Percentiles rank a stretch among this genome's conserved stretches.
These are phyloP conservation scores for Gallinago paraguaiae DNA, from an alignment of 2,113 vertebrate species.

Conservation along the genomic window DNA sequence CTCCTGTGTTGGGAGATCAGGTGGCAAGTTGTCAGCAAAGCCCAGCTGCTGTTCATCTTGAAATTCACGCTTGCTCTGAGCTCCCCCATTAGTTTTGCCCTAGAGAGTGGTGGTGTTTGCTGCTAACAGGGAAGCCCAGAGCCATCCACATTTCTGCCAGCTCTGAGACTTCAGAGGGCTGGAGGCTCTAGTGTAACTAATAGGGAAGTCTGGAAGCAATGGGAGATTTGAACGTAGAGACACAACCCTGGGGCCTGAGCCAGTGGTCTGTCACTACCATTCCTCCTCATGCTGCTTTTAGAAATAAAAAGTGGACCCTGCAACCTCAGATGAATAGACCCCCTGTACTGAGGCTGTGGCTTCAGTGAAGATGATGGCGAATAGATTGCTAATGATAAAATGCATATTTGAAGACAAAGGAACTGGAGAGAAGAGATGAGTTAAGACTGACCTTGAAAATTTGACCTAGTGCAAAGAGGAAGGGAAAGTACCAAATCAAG, in stretches of 20 bases:
- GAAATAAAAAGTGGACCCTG: background rate
- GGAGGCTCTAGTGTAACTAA: constrained; percentile 23
- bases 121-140: constrained; percentile 39
- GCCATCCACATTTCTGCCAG: background rate
- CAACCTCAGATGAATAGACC: background rate
- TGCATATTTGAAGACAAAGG: background rate
- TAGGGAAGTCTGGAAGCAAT: constrained; percentile 2
- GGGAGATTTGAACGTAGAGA: constrained; percentile 1
- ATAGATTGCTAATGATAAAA: background rate
- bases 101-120: background rate
- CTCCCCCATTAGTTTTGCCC: constrained; percentile 30
- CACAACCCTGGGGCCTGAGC: constrained; percentile 8
- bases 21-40: constrained; percentile 50
- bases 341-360: background rate
- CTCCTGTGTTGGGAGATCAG: constrained; percentile 8
- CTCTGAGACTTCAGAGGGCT: background rate
- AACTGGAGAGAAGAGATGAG: background rate
- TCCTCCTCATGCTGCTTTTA: constrained; percentile 32
- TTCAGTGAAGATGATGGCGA: background rate
- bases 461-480: background rate
- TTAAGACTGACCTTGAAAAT: background rate
- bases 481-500: background rate
- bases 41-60: constrained; percentile 27
- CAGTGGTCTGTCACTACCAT: constrained; percentile 60
- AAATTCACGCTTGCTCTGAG: background rate